Conservation (phyloP, 2,113 vertebrate genomes). For the Pangasianodon hypophthalmus region DNA sequence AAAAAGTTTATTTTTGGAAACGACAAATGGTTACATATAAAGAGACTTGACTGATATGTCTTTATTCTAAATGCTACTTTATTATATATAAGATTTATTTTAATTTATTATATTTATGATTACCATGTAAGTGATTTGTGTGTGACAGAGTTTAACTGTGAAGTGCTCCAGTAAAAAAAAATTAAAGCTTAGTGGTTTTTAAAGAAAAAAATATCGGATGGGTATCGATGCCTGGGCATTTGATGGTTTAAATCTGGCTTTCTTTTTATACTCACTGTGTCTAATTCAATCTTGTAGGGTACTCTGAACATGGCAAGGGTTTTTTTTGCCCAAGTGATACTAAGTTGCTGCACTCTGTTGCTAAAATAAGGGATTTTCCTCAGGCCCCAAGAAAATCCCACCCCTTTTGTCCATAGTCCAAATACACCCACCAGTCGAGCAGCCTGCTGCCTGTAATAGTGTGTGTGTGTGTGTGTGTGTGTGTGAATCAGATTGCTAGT, state of each 20-base stretch:
- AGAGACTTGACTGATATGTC: background rate
- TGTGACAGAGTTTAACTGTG: too few species aligned
- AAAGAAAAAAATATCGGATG: too few species aligned
- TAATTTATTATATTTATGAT: too few species aligned
- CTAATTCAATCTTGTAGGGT: background rate
- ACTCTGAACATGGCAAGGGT: background rate
- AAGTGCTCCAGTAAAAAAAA: too few species aligned
- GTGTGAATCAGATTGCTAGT: slow-evolving; percentile 9
- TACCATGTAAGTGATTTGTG: too few species aligned
- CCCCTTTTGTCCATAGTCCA: slow-evolving; percentile 27
- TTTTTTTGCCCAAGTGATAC: background rate
- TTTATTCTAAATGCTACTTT: background rate
- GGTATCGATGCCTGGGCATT: background rate
- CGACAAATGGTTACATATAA: background rate
- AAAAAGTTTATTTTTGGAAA: background rate
- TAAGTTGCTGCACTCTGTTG: slow-evolving; percentile 16
- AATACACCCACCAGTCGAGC: slow-evolving; percentile 24
- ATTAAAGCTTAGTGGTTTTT: too few species aligned
- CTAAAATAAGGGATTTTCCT: slow-evolving; percentile 42
- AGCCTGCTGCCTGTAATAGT: slow-evolving; percentile 8
- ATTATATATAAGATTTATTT: too few species aligned
- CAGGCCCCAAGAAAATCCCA: slow-evolving; percentile 21
- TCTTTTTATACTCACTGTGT: background rate
- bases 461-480: background rate
- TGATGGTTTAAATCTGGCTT: background rate